phyloP scores from a whole-genome alignment of 2,113 vertebrate genomes.

The Hippocampus guttulatus region DNA sequence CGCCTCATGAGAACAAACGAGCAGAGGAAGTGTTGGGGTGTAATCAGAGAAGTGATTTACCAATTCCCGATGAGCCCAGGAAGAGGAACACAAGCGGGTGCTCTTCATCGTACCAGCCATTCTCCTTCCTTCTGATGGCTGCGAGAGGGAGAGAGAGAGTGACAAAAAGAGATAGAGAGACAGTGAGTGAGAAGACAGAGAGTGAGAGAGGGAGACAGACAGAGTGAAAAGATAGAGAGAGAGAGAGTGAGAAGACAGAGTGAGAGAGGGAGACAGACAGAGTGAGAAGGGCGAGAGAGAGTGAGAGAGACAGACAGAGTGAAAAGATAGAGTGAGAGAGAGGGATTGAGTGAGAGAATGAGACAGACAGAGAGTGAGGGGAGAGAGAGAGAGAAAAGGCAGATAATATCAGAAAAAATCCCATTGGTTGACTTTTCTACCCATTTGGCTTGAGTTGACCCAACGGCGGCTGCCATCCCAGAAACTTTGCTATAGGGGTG shows the following conservation, averaged over 20 bases:
- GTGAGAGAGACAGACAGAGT: too few relatives aligned
- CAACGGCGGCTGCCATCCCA: constrained; percentile 36
- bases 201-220: too few relatives aligned
- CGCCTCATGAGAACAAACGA: constrained; percentile 21
- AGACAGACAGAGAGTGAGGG: neutral
- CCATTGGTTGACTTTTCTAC: constrained; percentile 51
- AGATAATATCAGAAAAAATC: constrained; percentile 39
- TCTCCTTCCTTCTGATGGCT: constrained; percentile 96
- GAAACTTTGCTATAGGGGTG: constrained; percentile 50
- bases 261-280: too few relatives aligned
- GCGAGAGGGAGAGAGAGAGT: neutral
- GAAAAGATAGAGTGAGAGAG: too few relatives aligned
- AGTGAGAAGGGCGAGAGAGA: too few relatives aligned
- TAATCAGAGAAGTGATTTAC: constrained; percentile 68
- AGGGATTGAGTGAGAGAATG: neutral
- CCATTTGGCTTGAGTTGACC: constrained; percentile 30
- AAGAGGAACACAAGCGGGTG: constrained; percentile 97
- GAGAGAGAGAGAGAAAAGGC: constrained; percentile 22
- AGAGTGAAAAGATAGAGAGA: too few relatives aligned
- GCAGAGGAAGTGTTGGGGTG: constrained; percentile 3
- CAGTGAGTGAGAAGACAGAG: neutral
- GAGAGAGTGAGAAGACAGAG: too few relatives aligned
- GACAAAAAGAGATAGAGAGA: constrained; percentile 20
- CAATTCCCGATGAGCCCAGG: constrained; percentile 94
- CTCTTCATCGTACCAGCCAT: constrained; percentile 98